These are phyloP conservation scores for Oscheius myriophilus DNA, from an alignment of 2,888 invertebrate species.

Conservation along the genomic window DNA sequence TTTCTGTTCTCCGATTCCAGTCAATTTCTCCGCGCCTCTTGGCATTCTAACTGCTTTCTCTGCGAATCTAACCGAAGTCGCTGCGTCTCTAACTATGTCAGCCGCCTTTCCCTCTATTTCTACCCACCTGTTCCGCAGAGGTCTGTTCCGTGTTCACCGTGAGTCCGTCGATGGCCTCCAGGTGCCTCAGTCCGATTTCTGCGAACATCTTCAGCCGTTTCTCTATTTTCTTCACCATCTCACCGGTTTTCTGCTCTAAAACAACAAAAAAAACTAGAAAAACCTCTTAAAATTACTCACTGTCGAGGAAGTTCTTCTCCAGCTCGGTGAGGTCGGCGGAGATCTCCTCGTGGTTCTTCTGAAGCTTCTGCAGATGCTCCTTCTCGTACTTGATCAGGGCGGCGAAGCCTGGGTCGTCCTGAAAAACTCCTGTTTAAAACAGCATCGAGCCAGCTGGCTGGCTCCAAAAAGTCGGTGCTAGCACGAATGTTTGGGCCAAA, in stretches of 20 bases:
- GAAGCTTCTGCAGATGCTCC: constrained; percentile 53
- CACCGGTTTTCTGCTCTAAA: constrained; percentile 51
- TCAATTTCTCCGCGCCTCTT: no score
- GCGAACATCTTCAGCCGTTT: constrained; percentile 60
- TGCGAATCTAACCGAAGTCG: no score
- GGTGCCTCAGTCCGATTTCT: constrained; percentile 56
- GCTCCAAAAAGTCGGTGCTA: not conserved
- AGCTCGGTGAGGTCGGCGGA: constrained; percentile 56
- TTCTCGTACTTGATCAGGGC: constrained; percentile 63
- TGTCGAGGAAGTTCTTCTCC: constrained; percentile 62
- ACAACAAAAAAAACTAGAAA: not conserved
- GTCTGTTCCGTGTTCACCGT: constrained; percentile 53
- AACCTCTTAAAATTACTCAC: constrained; percentile 30
- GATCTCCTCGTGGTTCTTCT: constrained; percentile 51
- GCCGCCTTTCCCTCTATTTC: no score
- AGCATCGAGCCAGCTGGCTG: not conserved
- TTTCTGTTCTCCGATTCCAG: no score
- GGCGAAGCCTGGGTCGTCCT: constrained; percentile 56
- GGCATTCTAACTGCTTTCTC: no score
- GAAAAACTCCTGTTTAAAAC: not conserved
- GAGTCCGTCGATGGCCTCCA: constrained; percentile 64
- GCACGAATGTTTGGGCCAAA: not conserved
- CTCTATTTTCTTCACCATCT: constrained; percentile 61
- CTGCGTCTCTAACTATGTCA: no score
- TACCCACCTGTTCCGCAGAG: constrained; percentile 47